Evolutionary conservation across 35 echinoderm and acorn worm species (phyloP), one percentile per base, ranked within the genome.

Genomic region (Nesometra sesokonis): DNA sequence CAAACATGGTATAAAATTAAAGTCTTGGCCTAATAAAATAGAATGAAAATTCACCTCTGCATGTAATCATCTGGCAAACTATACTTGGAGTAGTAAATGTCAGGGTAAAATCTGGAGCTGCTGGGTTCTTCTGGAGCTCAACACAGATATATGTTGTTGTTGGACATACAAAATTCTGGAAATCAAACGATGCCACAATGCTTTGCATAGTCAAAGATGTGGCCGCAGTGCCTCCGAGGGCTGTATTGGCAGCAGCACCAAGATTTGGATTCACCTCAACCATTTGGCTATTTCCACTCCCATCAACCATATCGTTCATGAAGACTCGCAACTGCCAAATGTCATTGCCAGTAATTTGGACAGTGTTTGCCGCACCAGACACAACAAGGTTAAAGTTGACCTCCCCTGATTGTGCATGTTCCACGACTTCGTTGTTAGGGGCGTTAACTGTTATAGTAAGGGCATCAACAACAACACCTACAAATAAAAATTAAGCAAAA

Each of bases 241-340:
- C 46, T 37, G 84, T 47, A 36, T 84, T 34, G 9, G 52, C 81
- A 0, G 30, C 32, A 11, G 32, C 81, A 17, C 37, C 31, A 23
- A 89, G 17, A 46, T 89, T 84, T 8, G 34, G 35, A 9, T 0
- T 17, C 30, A 84, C 46, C 33, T 37, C 78, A 0, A 47, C 21
- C 36, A 29, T 35, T 36, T 89, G 88, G 13, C 52, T 77, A 32
- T 89, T 84, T 0, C 88, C 88, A 11, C 29, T 78, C 15, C 88
- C 88, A 43, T 89, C 37, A 13, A 7, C 23, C 34, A 77, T 46
- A 76, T 89, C 82, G 31, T 89, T 89, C 33, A 89, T 67, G 82
- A 84, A 89, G 21, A 85, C 82, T 11, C 57, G 78, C 0, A 89
- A 76, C 23, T 78, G 46, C 88, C 88, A 89, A 0, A 89, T 82